A percentile compares a stretch with the other conserved stretches of the same genome.
Conservation (phyloP, 2,888 invertebrate genomes). For the Acleris emargana region DNA sequence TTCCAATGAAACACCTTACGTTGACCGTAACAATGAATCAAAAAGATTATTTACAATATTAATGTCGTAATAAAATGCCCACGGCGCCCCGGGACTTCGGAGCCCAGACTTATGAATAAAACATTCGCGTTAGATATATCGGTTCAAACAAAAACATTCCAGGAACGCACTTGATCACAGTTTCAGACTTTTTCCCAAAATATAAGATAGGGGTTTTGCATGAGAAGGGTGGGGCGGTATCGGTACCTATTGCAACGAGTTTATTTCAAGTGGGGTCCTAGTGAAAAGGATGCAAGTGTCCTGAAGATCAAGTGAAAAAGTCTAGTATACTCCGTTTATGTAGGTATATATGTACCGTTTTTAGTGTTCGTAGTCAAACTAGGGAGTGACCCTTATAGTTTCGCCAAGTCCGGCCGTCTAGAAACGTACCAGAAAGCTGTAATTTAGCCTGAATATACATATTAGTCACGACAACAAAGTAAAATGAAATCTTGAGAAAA, state of each 20-base stretch:
- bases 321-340: no score
- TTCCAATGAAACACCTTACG: conserved; percentile 3
- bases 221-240: background rate
- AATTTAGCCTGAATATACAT: no score
- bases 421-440: no score
- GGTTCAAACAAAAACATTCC: conserved; percentile 11
- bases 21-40: conserved; percentile 19
- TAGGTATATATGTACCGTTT: no score
- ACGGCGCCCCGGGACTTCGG: background rate
- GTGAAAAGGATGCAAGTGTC: no score
- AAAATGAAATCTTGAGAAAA: no score
- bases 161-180: background rate
- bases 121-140: conserved; percentile 18
- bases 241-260: background rate
- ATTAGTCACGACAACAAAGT: no score
- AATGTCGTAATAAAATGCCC: conserved; percentile 27
- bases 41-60: conserved; percentile 28
- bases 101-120: conserved; percentile 28
- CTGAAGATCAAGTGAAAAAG: no score
- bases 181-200: background rate
- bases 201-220: background rate
- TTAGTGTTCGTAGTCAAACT: no score
- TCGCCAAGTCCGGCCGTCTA: no score
- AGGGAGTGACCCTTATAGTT: no score
- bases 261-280: background rate